Evolutionary conservation across 2,888 invertebrate genomes (phyloP).

Genomic region (Phengaris alcon): DNA sequence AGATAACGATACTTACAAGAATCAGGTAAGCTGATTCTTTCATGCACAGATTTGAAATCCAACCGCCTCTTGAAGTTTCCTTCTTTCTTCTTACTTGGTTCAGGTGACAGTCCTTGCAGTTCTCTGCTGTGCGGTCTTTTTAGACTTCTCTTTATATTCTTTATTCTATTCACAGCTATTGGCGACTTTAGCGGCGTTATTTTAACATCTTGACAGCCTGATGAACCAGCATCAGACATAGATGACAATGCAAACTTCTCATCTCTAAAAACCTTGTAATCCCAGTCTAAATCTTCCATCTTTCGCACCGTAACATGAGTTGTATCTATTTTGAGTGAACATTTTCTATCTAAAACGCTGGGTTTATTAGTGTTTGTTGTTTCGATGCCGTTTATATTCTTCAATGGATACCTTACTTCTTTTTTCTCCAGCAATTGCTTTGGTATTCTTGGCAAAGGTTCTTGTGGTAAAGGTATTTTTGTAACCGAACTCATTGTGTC

Average conservation of each 20-base stretch:
- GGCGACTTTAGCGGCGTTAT: neutral
- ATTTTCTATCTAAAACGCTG: neutral
- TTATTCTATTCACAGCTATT: constrained; percentile 41
- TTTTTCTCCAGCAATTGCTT: neutral
- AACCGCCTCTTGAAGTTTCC: constrained; percentile 51
- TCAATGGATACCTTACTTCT: neutral
- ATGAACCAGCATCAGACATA: constrained; percentile 14
- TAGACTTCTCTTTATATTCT: constrained; percentile 63
- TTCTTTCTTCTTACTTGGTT: constrained; percentile 42
- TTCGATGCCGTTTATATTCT: neutral
- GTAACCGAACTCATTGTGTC: neutral
- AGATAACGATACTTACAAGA: constrained; percentile 47
- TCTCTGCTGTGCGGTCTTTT: constrained; percentile 67
- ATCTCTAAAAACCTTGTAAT: constrained; percentile 13
- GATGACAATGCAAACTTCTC: neutral
- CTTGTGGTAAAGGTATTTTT: constrained; percentile 5
- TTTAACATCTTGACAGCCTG: neutral
- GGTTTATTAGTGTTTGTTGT: neutral
- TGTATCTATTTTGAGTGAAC: neutral
- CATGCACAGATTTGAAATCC: constrained; percentile 45
- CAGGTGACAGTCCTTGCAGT: constrained; percentile 56
- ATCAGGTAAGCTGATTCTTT: constrained; percentile 49
- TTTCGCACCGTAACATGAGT: neutral
- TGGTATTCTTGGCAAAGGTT: neutral
- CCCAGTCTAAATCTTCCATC: constrained; percentile 15